Percentiles rank a stretch among this genome's conserved stretches.
These are phyloP conservation scores for Menidia menidia DNA, from an alignment of 2,797 vertebrate species.

Conservation along the genomic window DNA sequence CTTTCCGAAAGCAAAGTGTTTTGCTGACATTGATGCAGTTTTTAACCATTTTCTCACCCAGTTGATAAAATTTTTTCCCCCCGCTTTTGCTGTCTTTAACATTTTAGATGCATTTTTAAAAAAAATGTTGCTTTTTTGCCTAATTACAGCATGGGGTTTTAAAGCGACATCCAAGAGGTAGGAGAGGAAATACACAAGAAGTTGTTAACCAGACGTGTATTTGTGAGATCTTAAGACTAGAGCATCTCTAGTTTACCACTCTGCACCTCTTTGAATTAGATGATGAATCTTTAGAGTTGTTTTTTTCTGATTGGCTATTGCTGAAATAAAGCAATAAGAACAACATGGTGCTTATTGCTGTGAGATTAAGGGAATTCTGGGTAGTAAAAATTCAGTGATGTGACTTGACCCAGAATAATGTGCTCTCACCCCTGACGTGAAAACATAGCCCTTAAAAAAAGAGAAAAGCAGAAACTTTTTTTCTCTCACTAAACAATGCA, in stretches of 20 bases:
- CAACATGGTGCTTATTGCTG: slow-evolving; percentile 8
- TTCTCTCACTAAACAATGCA: not conserved
- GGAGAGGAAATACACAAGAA: slow-evolving; percentile 45
- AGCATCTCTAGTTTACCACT: slow-evolving; percentile 20
- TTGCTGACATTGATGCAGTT: slow-evolving; percentile 7
- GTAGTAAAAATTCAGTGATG: not conserved
- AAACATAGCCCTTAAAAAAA: not conserved
- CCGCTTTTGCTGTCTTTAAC: slow-evolving; percentile 1
- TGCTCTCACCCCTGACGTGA: not conserved
- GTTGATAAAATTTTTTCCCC: no score
- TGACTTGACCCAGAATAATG: not conserved
- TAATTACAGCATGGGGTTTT: slow-evolving; percentile 62
- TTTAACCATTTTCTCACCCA: not conserved
- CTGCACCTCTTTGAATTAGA: slow-evolving; percentile 31
- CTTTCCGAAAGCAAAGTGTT: not conserved
- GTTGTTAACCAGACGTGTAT: slow-evolving; percentile 42
- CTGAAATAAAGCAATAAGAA: not conserved
- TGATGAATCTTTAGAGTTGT: slow-evolving; percentile 26
- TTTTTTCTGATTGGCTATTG: slow-evolving; percentile 14
- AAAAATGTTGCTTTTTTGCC: slow-evolving; percentile 28
- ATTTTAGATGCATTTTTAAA: slow-evolving; percentile 17
- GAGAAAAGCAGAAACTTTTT: slow-evolving; percentile 6
- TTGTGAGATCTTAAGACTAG: slow-evolving; percentile 39
- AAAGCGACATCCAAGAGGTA: slow-evolving; percentile 53
- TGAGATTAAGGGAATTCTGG: slow-evolving; percentile 4